These are phyloP conservation scores for Marcusenius ussheri DNA, from an alignment of 2,113 vertebrate species.

Conservation along the genomic window DNA sequence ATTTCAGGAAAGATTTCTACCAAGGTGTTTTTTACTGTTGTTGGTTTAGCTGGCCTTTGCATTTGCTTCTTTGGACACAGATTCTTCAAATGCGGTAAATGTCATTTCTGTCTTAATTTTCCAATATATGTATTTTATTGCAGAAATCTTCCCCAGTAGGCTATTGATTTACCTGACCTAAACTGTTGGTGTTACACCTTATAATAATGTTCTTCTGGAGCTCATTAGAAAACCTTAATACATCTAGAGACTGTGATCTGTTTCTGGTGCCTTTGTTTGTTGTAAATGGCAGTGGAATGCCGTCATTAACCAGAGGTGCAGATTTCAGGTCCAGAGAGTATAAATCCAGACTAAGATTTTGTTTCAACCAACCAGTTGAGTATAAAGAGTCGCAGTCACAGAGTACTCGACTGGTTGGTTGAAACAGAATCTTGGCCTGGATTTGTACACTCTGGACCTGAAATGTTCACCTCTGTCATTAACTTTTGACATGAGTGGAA, in stretches of 20 bases:
- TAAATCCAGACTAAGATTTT: no score
- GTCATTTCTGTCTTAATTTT: not conserved
- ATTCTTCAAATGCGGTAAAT: conserved; percentile 89
- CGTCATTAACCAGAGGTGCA: not conserved
- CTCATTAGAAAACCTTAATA: not conserved
- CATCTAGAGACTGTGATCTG: not conserved
- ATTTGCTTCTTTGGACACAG: conserved; percentile 86
- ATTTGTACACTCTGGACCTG: no score
- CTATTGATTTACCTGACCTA: not conserved
- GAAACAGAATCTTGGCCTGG: no score
- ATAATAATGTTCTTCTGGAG: not conserved
- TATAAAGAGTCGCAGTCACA: no score
- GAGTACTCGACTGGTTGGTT: no score
- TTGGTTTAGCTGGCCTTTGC: conserved; percentile 77
- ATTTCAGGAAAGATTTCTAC: conserved; percentile 72
- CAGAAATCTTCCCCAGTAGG: not conserved
- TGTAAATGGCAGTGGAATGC: not conserved
- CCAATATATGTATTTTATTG: not conserved
- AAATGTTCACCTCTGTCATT: not conserved
- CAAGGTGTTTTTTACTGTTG: conserved; percentile 78
- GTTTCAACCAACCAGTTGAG: no score
- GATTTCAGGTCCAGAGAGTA: no score
- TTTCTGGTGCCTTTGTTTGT: not conserved
- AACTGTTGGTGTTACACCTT: not conserved
- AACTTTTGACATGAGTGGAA: not conserved